phyloP scores from a whole-genome alignment of 2,113 vertebrate species.

The Rattus rattus region DNA sequence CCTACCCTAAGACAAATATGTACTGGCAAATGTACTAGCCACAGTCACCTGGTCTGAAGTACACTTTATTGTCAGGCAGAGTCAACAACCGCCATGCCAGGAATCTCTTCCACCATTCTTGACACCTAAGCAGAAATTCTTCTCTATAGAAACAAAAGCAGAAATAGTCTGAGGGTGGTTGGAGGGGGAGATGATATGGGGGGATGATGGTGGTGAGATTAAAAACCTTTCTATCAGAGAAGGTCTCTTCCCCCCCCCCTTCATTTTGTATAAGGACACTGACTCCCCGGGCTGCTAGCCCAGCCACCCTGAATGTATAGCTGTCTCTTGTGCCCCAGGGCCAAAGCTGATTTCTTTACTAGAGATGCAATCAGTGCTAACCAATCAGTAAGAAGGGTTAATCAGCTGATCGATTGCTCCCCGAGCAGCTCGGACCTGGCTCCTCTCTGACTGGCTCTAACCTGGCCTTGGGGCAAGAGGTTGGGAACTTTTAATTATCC shows the following conservation, averaged over 20 bases:
- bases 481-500: constrained; percentile 97
- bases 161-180: neutral
- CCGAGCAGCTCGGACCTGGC: constrained; percentile 84
- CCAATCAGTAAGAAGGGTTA: constrained; percentile 95
- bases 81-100: neutral
- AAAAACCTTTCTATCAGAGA: constrained; percentile 56
- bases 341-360: constrained; percentile 90
- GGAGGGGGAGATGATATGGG: no score
- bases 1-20: constrained; percentile 22
- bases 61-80: neutral
- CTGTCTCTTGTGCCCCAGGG: constrained; percentile 84
- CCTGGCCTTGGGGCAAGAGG: constrained; percentile 92
- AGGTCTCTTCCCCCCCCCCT: constrained; percentile 38
- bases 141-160: constrained; percentile 57
- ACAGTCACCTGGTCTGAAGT: neutral
- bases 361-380: constrained; percentile 91
- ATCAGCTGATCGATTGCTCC: constrained; percentile 93
- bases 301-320: constrained; percentile 86
- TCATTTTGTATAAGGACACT: constrained; percentile 73
- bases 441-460: constrained; percentile 89
- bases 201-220: constrained; percentile 44
- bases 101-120: neutral
- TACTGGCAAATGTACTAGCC: constrained; percentile 22
- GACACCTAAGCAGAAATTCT: constrained; percentile 45
- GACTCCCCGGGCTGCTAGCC: constrained; percentile 64